Evolutionary conservation across 2,113 vertebrate genomes (phyloP), one percentile per base, ranked within the genome.

Genomic region (Hippoglossus stenolepis): DNA sequence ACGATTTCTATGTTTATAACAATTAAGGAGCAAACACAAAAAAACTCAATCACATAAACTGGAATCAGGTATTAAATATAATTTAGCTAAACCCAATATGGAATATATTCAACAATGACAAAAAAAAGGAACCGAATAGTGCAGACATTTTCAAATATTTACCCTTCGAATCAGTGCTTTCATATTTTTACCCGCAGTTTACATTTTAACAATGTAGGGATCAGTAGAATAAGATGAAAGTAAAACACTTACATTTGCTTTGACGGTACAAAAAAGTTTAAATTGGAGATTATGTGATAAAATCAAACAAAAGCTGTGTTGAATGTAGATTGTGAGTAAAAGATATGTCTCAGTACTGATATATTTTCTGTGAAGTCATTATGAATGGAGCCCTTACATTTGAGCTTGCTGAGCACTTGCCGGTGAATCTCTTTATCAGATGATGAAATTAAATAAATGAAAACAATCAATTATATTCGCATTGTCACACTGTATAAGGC

Each of bases 141-240:
- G 84, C 88, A 80, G 74, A 62, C 59, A 59, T 31, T 31, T 23
- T 38, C 59, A 13, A 82, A 80, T 40, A 54, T 60, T 67, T 63
- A 70, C 45, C 72, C 49, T 62, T 47, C 7, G 69, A 72, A 70
- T 80, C 80, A 87, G 84, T 85, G 80, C 85, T 43, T 84, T 77
- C 43, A 73, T 75, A 62, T 17, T 4, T 31, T 40, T 60, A 67
- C 59, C 79, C 28, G 2, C 49, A 49, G 20, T 35, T 47, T 70
- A 74, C 54, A 77, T 65, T 59, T 65, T 18, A 21, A 79, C 26
- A 65, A 77, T 23, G 26, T 12, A 57, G 17, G 80, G 7, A 74
- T 79, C 47, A 68, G 53, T 51, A 59, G 58, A 78, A 68, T 49
- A 73, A 43, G 7, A 53, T 0, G 2, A 23, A 73, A 75, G 18